Evolutionary conservation across 2,888 invertebrate genomes (phyloP), one percentile per base, ranked within the genome.

Genomic region (Laothoe populi): DNA sequence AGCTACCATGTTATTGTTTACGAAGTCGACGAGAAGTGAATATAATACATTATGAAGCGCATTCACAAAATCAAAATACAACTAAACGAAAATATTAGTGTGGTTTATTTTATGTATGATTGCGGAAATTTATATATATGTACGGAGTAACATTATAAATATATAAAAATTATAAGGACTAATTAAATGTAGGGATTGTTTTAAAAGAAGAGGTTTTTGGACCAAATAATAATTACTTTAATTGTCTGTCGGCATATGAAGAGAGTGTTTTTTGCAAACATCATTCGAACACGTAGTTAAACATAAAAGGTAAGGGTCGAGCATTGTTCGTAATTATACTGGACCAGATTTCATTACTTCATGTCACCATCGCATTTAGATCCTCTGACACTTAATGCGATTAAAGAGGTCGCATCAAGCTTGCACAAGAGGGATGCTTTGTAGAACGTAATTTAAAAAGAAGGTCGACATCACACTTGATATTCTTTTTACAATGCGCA

Each of bases 251-350:
- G 35, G 53, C 53, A 31, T 35, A 35, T 31, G 31, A 64, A 68
- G 66, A 68, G 64, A 69, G 67, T 61, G 63, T 61, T 60, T 49
- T 35, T 42, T 61, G 59, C 65, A 63, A 70, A 62, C 63, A 66
- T 26, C 57, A 57, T 60, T 46, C 66, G 64, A 65, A 62, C 67
- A 64, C 64, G 68, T 68, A 66, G 65, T 66, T 67, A 68, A 73
- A 40, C 35, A 63, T 48, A 60, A 63, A 62, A 64, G 71, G 75
- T 71, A 72, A 69, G 75, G 80, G 77, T 74, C 75, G 66, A 68
- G 74, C 77, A 83, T 84, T 84, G 84, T 83, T 77, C 75, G 78
- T 84, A 86, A 87, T 88, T 84, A 87, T 81, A 74, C 80, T 78
- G 76, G 75, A 71, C 77, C 72, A 81, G 79, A 87, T 84, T 85